phyloP scores from a whole-genome alignment of 2,113 vertebrate genomes.

The Xenopus borealis region DNA sequence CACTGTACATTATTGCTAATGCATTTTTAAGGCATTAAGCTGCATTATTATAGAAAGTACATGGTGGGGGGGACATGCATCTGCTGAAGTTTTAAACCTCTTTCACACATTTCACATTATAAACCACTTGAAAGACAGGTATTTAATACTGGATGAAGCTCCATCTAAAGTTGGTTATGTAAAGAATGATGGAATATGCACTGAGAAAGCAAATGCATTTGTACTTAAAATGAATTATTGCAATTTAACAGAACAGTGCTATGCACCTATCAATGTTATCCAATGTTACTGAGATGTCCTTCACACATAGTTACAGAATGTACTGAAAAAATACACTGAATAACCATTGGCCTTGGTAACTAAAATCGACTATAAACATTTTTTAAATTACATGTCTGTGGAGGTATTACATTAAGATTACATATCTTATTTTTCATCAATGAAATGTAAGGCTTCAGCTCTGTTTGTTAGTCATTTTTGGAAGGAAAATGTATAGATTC shows the following conservation, averaged over 20 bases:
- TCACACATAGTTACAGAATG: not conserved
- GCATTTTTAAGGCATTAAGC: too few relatives aligned
- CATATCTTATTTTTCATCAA: too few relatives aligned
- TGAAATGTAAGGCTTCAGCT: too few relatives aligned
- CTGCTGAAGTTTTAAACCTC: not conserved
- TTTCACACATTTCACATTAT: not conserved
- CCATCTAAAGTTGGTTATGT: not conserved
- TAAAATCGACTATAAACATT: too few relatives aligned
- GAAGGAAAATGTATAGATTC: too few relatives aligned
- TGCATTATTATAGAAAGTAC: not conserved
- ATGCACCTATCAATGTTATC: conserved; percentile 6
- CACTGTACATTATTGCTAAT: too few relatives aligned
- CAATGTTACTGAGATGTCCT: conserved; percentile 25
- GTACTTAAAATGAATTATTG: conserved; percentile 17
- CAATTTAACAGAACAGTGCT: conserved; percentile 2
- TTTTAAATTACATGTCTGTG: too few relatives aligned
- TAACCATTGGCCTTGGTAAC: too few relatives aligned
- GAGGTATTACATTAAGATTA: too few relatives aligned
- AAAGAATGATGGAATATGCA: conserved; percentile 24
- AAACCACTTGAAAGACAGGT: not conserved
- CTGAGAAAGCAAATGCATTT: conserved; percentile 9
- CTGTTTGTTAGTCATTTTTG: too few relatives aligned
- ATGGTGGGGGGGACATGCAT: not conserved
- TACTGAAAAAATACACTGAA: not conserved
- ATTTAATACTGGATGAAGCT: conserved; percentile 30